Conservation (phyloP, 2,888 invertebrate species). For the Azorinus chamasolen region DNA sequence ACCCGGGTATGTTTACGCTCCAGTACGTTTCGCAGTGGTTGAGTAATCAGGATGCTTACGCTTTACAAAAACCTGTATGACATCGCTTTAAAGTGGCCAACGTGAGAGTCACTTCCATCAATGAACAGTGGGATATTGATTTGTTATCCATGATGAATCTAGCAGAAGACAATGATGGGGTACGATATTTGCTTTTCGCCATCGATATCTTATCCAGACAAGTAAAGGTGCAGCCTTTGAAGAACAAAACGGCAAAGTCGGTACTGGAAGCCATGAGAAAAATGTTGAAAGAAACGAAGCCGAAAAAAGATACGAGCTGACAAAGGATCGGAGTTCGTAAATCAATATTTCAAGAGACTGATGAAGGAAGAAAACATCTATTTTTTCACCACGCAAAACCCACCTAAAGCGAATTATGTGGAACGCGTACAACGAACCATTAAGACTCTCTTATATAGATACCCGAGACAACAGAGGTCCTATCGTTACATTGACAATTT, state of each 20-base stretch:
- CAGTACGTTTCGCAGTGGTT: constrained; percentile 41
- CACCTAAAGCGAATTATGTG: constrained; percentile 23
- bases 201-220: constrained; percentile 50
- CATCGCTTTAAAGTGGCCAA: constrained; percentile 44
- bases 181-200: constrained; percentile 42
- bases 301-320: constrained; percentile 28
- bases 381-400: constrained; percentile 28
- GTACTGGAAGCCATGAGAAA: constrained; percentile 34
- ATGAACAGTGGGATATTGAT: constrained; percentile 50
- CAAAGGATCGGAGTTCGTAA: constrained; percentile 30
- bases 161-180: constrained; percentile 41
- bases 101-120: constrained; percentile 39
- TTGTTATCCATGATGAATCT: constrained; percentile 38
- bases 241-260: constrained; percentile 36
- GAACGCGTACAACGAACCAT: constrained; percentile 29
- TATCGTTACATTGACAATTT: constrained; percentile 17
- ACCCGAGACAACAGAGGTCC: constrained; percentile 18
- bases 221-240: constrained; percentile 45
- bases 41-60: constrained; percentile 46
- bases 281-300: constrained; percentile 25
- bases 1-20: constrained; percentile 41
- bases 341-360: constrained; percentile 23
- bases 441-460: constrained; percentile 8
- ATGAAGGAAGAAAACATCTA: constrained; percentile 31
- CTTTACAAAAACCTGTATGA: constrained; percentile 41